Percentiles rank a stretch among this genome's conserved stretches.
phyloP scores from a whole-genome alignment of 2,797 vertebrate genomes.

The Pteropus rufus region DNA sequence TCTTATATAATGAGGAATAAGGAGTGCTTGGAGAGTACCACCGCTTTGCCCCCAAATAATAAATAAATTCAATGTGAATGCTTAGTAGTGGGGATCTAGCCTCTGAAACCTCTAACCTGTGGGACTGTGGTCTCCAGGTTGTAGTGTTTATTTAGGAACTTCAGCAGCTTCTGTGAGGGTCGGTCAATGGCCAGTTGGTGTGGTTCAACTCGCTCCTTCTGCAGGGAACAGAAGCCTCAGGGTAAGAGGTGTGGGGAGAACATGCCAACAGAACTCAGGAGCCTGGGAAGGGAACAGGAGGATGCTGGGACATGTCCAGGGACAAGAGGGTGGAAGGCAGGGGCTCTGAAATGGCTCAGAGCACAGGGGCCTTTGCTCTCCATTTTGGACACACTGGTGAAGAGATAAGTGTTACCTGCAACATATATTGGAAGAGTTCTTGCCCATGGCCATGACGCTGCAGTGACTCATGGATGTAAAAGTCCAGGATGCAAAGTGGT shows the following conservation, averaged over 20 bases:
- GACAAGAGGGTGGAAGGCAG: background rate
- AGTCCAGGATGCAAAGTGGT: constrained; percentile 93
- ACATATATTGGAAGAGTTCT: constrained; percentile 92
- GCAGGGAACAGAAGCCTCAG: background rate
- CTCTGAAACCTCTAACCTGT: constrained; percentile 84
- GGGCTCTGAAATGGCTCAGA: background rate
- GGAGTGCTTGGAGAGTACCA: background rate
- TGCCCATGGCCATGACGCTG: constrained; percentile 92
- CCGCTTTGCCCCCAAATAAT: background rate
- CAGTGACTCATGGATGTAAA: constrained; percentile 90
- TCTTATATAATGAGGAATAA: background rate
- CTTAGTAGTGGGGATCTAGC: background rate
- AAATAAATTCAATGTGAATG: background rate
- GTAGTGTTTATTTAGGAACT: constrained; percentile 92
- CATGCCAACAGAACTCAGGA: background rate
- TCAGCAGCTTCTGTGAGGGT: constrained; percentile 91
- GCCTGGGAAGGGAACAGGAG: background rate
- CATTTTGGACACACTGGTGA: background rate
- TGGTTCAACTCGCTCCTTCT: constrained; percentile 90
- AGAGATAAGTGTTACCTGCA: constrained; percentile 83
- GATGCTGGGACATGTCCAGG: background rate
- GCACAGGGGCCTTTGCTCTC: background rate
- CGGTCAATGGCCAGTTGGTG: constrained; percentile 91
- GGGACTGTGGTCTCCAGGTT: constrained; percentile 88
- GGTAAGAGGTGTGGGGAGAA: background rate